Conservation (phyloP, 2,797 vertebrate genomes). For the Sebastes minor region DNA sequence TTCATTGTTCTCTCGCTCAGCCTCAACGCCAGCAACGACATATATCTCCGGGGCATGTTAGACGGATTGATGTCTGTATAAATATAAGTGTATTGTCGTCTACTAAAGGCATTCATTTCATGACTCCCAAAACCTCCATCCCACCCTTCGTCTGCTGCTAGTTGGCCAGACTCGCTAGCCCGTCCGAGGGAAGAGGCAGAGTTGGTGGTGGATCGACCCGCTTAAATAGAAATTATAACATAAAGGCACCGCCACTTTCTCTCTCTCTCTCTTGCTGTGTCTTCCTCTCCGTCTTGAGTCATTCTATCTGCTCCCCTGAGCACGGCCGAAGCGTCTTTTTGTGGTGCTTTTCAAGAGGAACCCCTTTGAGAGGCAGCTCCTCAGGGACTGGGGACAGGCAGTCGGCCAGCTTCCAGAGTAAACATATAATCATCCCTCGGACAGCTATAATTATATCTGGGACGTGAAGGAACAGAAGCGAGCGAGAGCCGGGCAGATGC, state of each 20-base stretch:
- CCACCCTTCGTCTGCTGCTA: constrained; percentile 41
- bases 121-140: constrained; percentile 54
- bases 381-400: constrained; percentile 84
- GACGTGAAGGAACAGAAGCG: constrained; percentile 82
- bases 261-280: constrained; percentile 18
- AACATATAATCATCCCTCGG: constrained; percentile 90
- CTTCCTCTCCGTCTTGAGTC: constrained; percentile 26
- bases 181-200: constrained; percentile 36
- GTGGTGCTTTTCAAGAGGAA: constrained; percentile 81
- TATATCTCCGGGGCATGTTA: constrained; percentile 19
- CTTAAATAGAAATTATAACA: constrained; percentile 61
- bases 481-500: constrained; percentile 77
- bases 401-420: constrained; percentile 90
- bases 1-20: constrained; percentile 38
- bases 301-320: constrained; percentile 40
- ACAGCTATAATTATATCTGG: constrained; percentile 88
- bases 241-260: constrained; percentile 24
- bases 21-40: constrained; percentile 23
- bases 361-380: constrained; percentile 81
- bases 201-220: constrained; percentile 31
- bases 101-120: constrained; percentile 50
- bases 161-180: constrained; percentile 48
- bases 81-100: constrained; percentile 64
- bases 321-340: constrained; percentile 65
- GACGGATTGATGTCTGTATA: constrained; percentile 48